Percentiles rank a stretch among this genome's conserved stretches.
phyloP scores from a whole-genome alignment of 53 echinoderm and acorn worm genomes.

The Paelopatides confundens region DNA sequence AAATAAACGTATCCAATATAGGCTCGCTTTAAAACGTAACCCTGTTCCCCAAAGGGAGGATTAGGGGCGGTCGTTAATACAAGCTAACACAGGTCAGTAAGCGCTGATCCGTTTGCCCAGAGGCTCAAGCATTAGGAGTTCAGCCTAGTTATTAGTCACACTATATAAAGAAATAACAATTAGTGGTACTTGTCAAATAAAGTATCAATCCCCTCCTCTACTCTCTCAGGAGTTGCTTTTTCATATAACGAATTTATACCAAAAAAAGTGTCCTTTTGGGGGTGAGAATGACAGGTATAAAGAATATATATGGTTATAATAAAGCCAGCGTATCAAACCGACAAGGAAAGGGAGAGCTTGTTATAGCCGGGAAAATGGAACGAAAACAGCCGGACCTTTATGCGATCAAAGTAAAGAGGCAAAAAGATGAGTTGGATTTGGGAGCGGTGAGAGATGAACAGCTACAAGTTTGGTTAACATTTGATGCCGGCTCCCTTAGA shows the following conservation, averaged over 20 bases:
- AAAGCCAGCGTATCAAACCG: neutral
- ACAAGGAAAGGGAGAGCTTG: neutral
- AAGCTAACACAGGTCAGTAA: conserved; percentile 16
- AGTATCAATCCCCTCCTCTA: neutral
- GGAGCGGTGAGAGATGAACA: conserved; percentile 27
- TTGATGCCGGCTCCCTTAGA: neutral
- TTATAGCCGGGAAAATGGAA: neutral
- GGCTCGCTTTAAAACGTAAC: neutral
- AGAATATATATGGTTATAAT: too few relatives aligned
- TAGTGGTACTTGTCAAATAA: conserved; percentile 24
- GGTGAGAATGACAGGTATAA: neutral
- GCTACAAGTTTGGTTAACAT: conserved; percentile 1
- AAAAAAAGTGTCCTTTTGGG: neutral
- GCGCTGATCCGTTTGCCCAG: conserved; percentile 16
- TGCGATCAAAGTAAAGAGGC: conserved; percentile 3
- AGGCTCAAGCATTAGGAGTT: neutral
- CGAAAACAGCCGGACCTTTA: conserved; percentile 10
- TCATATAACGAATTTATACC: neutral
- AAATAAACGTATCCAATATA: neutral
- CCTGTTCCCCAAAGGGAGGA: neutral
- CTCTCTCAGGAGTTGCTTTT: neutral
- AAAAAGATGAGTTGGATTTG: neutral
- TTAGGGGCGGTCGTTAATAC: conserved; percentile 24
- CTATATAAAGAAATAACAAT: conserved; percentile 30
- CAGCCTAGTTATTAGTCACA: conserved; percentile 18